Evolutionary conservation across 1,140 invertebrate species (phyloP), one percentile per base, ranked within the genome.

Genomic region (Formica exsecta): DNA sequence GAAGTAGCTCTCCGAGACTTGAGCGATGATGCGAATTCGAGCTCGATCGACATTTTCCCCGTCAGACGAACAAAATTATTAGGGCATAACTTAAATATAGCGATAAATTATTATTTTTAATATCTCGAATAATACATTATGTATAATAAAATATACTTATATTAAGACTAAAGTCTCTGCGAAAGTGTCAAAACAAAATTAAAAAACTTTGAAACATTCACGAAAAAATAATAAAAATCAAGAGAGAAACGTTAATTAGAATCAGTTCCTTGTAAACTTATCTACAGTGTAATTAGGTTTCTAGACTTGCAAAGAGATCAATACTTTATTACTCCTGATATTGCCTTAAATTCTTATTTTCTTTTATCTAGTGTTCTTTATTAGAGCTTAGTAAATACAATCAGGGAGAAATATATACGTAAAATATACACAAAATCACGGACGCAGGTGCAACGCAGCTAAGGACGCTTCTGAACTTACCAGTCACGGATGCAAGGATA

Each of bases 401-500:
- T 48, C 29, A 32, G 1, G 2, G 1, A 19, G 1, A 25, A 22
- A 11, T 41, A 25, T 22, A 8, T 16, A 51, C 2, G 44, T 38
- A 57, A 32, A 80, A 38, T 41, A 22, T 0, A 70, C 25, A 29
- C 1, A 41, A 74, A 41, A 70, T 71, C 25, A 54, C 1, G 16
- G 36, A 84, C 19, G 61, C 38, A 94, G 93, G 88, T 80, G 61
- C 74, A 19, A 85, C 83, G 7, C 86, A 91, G 51, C 38, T 91
- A 36, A 89, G 85, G 61, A 73, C 62, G 3, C 86, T 93, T 19
- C 54, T 92, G 22, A 79, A 86, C 22, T 7, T 74, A 48, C 29
- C 74, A 7, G 41, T 25, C 5, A 48, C 65, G 4, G 44, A 29
- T 57, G 32, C 71, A 73, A 70, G 36, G 3, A 44, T 44, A 19